Conservation (phyloP, 2,888 invertebrate species). For the Norana najaformis region DNA sequence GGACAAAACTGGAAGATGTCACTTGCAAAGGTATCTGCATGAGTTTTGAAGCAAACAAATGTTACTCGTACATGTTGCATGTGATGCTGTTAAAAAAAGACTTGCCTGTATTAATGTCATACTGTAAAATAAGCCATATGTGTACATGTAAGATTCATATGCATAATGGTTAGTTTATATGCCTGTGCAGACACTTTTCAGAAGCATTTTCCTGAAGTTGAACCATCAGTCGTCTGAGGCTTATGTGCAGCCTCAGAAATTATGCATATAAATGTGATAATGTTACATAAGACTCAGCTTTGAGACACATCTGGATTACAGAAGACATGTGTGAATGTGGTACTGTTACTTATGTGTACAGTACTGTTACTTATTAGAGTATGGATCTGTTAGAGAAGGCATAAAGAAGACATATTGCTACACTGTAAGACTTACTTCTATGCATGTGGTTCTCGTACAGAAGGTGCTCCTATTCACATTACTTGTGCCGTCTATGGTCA, state of each 20-base stretch:
- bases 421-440: background rate
- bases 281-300: background rate
- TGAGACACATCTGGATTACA: background rate
- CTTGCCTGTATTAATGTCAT: no score
- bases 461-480: constrained; percentile 54
- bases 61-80: background rate
- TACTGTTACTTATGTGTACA: background rate
- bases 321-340: background rate
- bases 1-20: constrained; percentile 32
- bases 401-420: no score
- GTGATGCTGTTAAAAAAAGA: background rate
- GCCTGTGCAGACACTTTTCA: background rate
- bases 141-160: background rate
- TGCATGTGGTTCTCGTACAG: constrained; percentile 36
- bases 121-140: no score
- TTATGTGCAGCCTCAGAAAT: background rate
- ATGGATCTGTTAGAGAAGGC: background rate
- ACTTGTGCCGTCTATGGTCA: constrained; percentile 79
- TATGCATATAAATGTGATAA: background rate
- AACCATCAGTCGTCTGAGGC: background rate
- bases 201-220: background rate
- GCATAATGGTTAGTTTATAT: background rate
- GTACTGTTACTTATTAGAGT: background rate
- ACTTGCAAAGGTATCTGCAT: constrained; percentile 32
- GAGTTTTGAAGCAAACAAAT: background rate